Conservation (phyloP, 2,797 vertebrate species). For the Ficedula albicollis region DNA sequence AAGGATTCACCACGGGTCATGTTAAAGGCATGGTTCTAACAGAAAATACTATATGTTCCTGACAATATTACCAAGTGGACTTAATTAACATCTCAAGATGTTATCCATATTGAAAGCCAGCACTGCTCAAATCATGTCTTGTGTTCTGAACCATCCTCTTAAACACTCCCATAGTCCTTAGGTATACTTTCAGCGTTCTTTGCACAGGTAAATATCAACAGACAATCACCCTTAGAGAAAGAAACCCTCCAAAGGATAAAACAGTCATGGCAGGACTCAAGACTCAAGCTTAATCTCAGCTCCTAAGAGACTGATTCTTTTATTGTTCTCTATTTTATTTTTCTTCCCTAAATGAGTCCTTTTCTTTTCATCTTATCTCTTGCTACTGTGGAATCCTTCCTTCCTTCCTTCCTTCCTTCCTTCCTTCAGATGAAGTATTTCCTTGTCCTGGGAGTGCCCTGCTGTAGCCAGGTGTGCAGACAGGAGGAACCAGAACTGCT, state of each 20-base stretch:
- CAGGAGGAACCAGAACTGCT: background rate
- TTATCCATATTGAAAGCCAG: background rate
- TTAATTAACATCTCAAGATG: background rate
- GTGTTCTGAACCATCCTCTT: background rate
- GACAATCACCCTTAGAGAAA: background rate
- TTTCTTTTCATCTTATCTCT: background rate
- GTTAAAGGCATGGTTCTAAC: background rate
- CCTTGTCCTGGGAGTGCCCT: background rate
- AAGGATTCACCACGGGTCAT: background rate
- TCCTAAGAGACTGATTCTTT: background rate
- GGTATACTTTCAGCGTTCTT: background rate
- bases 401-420: background rate
- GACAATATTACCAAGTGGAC: background rate
- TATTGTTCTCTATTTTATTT: background rate
- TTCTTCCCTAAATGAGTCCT: background rate
- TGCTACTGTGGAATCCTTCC: background rate
- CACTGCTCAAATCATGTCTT: background rate
- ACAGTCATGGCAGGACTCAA: background rate
- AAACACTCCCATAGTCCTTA: background rate
- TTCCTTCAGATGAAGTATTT: background rate
- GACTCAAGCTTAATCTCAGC: background rate
- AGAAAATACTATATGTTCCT: background rate
- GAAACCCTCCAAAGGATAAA: background rate
- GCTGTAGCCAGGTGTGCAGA: background rate
- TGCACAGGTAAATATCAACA: background rate